phyloP scores from a whole-genome alignment of 2,113 vertebrate genomes.

The Daboia siamensis region DNA sequence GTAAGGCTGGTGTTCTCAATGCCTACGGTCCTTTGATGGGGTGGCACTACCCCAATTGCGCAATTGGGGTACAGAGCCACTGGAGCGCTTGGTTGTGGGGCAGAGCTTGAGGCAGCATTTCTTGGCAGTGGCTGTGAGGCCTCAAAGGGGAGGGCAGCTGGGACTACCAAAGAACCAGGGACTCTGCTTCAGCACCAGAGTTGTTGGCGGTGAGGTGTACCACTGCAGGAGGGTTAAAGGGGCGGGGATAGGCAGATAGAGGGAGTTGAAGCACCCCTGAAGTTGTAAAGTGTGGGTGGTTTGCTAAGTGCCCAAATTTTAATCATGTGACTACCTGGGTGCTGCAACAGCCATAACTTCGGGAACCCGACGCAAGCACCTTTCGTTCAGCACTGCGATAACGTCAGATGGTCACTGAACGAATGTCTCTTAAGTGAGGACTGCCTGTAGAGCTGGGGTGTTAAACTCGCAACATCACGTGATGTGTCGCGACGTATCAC shows the following conservation, averaged over 20 bases:
- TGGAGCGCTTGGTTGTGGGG: neutral
- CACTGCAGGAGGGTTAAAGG: neutral
- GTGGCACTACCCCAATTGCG: neutral
- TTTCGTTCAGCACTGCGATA: neutral
- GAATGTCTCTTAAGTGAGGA: neutral
- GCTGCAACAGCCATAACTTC: neutral
- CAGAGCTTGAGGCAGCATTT: neutral
- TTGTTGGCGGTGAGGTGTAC: neutral
- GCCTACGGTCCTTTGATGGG: neutral
- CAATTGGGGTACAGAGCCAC: neutral
- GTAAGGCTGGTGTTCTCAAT: neutral
- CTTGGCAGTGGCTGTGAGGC: neutral
- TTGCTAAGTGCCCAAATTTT: neutral
- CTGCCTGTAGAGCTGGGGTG: neutral
- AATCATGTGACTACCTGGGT: neutral
- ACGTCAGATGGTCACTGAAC: neutral
- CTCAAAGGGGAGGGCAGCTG: neutral
- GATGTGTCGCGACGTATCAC: no score
- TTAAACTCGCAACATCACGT: no score
- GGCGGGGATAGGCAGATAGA: neutral
- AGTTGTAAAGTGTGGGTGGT: neutral
- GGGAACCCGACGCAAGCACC: neutral
- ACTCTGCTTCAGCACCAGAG: neutral
- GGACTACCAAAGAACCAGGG: neutral
- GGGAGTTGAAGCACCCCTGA: neutral